Base-by-base conservation (phyloP, 2,797 vertebrate species). In the Cyprinodon diabolis region DNA sequence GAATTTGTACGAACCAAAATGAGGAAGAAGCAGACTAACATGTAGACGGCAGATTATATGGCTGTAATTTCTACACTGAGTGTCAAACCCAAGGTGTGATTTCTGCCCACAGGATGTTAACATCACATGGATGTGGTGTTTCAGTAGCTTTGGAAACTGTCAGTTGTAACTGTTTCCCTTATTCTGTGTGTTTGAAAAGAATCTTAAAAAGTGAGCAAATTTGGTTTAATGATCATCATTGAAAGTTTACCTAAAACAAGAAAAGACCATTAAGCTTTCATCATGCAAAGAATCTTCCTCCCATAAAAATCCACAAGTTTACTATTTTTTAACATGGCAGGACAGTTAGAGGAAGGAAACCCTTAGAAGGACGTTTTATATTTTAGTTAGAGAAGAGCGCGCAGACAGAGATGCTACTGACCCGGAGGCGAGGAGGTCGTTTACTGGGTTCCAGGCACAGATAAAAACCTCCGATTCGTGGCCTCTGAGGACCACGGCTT, bases 401-500 rank as follows among this genome's bases (percentile, higher is more conserved):
- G 23, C 9, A 62, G 19, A 19, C 15, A 58, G 55, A 30, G 66
- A 45, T 55, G 56, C 66, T 81, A 94, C 97, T 6, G 88, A 99
- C 98, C 98, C 98, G 13, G 98, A 99, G 69, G 98, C 98, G 37
- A 99, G 87, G 73, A 99, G 96, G 91, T 99, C 98, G 62, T 98
- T 99, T 78, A 99, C 96, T 2, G 98, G 98, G 92, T 99, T 99
- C 98, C 98, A 99, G 92, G 98, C 98, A 93, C 98, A 99, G 94
- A 99, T 99, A 86, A 99, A 99, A 65, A 99, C 98, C 89, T 99
- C 98, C 0, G 98, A 99, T 82, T 99, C 98, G 25, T 99, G 98
- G 83, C 98, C 98, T 75, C 98, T 95, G 79, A 99, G 94, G 85
- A 99, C 98, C 93, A 99, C 97, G 81, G 98, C 98, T 93, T 99